Evolutionary conservation across 2,113 vertebrate species (phyloP).

Genomic region (Otolemur garnettii): DNA sequence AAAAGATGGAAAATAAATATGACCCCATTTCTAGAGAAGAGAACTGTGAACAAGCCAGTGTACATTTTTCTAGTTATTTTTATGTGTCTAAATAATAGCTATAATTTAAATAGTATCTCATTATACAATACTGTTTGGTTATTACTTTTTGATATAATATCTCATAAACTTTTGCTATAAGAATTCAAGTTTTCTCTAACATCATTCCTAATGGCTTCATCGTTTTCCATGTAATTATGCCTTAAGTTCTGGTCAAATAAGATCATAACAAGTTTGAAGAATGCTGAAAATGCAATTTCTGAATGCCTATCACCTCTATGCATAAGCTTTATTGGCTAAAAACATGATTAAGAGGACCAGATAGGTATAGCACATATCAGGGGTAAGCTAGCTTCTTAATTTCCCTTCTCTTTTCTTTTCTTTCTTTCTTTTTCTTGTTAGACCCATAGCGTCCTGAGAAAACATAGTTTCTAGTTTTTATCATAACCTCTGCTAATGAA

Average conservation of each 20-base stretch:
- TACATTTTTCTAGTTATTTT: conserved; percentile 52
- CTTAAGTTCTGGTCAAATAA: background rate
- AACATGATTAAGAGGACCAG: background rate
- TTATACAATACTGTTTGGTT: background rate
- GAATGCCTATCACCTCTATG: background rate
- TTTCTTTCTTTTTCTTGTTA: background rate
- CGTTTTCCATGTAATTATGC: background rate
- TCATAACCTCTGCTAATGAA: background rate
- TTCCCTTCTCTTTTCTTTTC: background rate
- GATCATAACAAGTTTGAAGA: background rate
- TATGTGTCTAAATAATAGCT: conserved; percentile 23
- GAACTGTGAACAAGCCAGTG: background rate
- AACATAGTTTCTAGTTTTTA: background rate
- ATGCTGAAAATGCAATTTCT: background rate
- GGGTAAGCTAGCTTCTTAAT: background rate
- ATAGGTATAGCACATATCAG: background rate
- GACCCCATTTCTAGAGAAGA: background rate
- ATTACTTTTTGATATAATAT: background rate
- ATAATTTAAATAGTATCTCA: conserved; percentile 20
- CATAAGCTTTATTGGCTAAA: background rate
- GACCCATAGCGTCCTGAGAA: background rate
- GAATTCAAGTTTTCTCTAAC: background rate
- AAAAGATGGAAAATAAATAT: conserved; percentile 20
- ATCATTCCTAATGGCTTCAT: background rate
- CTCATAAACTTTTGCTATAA: background rate